Percentiles rank a stretch among this genome's conserved stretches.
These are phyloP conservation scores for Ditylenchus weischeri DNA, from an alignment of 2,888 invertebrate species.

Conservation along the genomic window DNA sequence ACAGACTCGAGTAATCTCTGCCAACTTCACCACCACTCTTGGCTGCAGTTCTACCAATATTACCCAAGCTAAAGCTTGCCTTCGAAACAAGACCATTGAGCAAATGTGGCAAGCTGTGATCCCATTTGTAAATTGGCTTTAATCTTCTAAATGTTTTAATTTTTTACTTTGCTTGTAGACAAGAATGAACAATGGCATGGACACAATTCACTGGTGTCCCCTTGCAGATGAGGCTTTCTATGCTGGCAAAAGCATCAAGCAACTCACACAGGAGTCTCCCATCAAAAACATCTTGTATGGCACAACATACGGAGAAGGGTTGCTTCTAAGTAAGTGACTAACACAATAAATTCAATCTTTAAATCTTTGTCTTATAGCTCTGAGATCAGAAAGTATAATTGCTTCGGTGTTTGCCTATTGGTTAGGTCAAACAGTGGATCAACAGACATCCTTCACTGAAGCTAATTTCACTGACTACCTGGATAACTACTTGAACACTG, in stretches of 20 bases:
- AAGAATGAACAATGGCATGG: no score
- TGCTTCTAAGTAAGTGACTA: neutral
- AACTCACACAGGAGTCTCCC: neutral
- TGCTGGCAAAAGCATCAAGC: slow-evolving; percentile 3
- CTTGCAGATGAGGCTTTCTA: slow-evolving; percentile 6
- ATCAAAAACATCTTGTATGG: neutral
- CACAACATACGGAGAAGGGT: neutral
- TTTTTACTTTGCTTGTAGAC: no score
- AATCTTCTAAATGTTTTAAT: no score
- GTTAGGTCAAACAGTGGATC: neutral
- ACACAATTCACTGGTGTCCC: neutral
- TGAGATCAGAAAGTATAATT: neutral
- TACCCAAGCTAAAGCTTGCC: no score
- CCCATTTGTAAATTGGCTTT: no score
- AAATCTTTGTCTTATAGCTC: neutral
- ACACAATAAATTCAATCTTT: no score
- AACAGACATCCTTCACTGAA: neutral
- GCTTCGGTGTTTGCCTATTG: slow-evolving; percentile 1
- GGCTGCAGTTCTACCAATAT: no score
- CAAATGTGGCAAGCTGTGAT: no score
- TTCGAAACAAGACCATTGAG: no score
- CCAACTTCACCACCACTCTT: no score
- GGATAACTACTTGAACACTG: neutral
- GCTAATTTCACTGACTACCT: neutral
- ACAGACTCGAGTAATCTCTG: no score